Conservation (phyloP, 2,113 vertebrate genomes). For the Gymnogyps californianus region DNA sequence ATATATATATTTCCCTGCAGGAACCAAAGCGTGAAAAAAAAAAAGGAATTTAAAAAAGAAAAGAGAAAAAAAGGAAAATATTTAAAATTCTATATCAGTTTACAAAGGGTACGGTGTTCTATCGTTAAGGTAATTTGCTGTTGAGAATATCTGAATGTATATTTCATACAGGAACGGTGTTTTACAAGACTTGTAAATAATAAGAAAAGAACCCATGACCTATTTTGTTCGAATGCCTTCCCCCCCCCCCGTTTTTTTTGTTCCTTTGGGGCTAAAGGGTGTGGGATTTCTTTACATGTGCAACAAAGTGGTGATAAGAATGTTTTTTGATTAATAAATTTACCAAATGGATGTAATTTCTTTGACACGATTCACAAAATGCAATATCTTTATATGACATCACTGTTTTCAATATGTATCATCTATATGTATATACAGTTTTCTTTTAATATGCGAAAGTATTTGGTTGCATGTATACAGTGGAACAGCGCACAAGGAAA, state of each 20-base stretch:
- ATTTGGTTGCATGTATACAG: conserved; percentile 66
- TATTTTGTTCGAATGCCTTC: conserved; percentile 61
- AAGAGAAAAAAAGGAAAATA: conserved; percentile 43
- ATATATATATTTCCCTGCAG: conserved; percentile 79
- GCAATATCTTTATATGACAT: conserved; percentile 57
- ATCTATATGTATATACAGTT: conserved; percentile 67
- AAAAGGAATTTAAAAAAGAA: conserved; percentile 35
- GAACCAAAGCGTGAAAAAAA: conserved; percentile 77
- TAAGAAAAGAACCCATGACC: conserved; percentile 63
- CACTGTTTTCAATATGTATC: conserved; percentile 55
- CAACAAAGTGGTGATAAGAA: conserved; percentile 46
- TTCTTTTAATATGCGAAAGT: conserved; percentile 48
- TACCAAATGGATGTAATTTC: conserved; percentile 36
- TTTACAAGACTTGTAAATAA: conserved; percentile 79
- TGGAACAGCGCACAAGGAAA: conserved; percentile 69
- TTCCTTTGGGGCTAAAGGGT: conserved; percentile 26
- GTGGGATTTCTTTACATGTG: conserved; percentile 53
- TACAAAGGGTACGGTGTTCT: conserved; percentile 72
- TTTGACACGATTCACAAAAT: conserved; percentile 53
- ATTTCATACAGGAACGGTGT: conserved; percentile 79
- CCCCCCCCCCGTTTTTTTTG: not conserved
- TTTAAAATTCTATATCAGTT: conserved; percentile 84
- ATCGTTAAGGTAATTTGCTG: conserved; percentile 72
- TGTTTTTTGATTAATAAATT: conserved; percentile 26
- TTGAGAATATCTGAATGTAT: conserved; percentile 81